Base-by-base conservation (phyloP, 2,888 invertebrate species). In the Penaeus monodon region DNA sequence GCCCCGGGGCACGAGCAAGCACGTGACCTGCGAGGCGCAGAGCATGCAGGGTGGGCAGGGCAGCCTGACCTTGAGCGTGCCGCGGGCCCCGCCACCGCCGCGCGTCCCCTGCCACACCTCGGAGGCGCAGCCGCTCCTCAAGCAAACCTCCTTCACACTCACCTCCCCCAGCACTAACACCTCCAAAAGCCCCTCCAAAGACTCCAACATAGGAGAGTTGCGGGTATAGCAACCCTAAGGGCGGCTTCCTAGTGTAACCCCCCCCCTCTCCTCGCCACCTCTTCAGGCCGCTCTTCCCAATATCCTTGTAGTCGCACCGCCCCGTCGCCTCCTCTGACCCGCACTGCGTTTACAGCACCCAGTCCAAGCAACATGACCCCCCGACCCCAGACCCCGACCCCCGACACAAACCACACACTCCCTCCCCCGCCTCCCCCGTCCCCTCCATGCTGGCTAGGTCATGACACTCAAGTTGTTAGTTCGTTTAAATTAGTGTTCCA, bases 131-230 rank as follows among this genome's bases (percentile, higher is more conserved):
- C 88, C 90, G 49, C 80, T 89, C n/a, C 85, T 89, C n/a, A 89
- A 90, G 70, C 88, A 86, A 66, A 90, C 87, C 73, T 88, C 90
- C 83, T 90, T 90, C 65, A 86, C 88, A 24, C 83, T 90, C 77
- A 83, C 87, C 64, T 90, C 90, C 44, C 90, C 88, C 44, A 81
- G 88, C 64, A 86, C 88, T 57, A 65, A 84, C 68, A 85, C 85
- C 80, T 83, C 88, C 81, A 90, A 90, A 84, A 90, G 87, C 78
- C 88, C 90, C 38, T 85, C 88, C n/a, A 88, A 90, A 84, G 88
- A 90, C 29, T 79, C 86, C 38, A 83, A 76, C 49, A 76, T 84
- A 27, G 88, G 89, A 29, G 88, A 90, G 68, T 84, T 90, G 57
- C 90, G 90, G 80, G 90, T 90, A 90, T 90, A 90, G 90, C 90